Conservation (phyloP, 2,797 vertebrate genomes). For the Labeo calbasu region DNA sequence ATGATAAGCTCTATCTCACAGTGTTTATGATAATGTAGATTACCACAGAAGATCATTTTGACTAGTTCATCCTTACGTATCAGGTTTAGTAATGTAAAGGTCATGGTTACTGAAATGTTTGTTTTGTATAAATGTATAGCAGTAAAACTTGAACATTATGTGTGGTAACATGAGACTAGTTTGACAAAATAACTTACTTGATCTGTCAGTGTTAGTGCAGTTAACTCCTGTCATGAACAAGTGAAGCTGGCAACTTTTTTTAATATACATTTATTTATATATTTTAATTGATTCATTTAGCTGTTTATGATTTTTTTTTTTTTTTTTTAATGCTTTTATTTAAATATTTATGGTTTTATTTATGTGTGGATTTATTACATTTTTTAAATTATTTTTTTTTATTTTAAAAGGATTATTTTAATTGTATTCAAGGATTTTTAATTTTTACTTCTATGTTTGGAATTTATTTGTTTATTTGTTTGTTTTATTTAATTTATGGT, state of each 20-base stretch:
- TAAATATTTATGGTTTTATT: not conserved
- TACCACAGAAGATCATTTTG: not conserved
- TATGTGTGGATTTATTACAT: no score
- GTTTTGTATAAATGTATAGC: not conserved
- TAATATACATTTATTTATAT: not conserved
- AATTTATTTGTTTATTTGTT: no score
- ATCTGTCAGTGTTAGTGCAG: not conserved
- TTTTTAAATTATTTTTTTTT: no score
- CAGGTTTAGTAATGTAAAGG: not conserved
- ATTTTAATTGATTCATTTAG: not conserved
- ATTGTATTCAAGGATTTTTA: no score
- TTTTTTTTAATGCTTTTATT: not conserved
- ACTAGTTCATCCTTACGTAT: not conserved
- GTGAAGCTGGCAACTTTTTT: not conserved
- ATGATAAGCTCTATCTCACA: not conserved
- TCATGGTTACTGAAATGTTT: not conserved
- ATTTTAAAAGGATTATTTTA: no score
- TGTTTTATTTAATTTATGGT: no score
- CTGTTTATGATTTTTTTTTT: not conserved
- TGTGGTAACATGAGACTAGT: not conserved
- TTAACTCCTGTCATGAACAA: not conserved
- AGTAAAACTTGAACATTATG: not conserved
- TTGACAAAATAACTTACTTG: not conserved
- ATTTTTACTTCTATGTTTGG: no score
- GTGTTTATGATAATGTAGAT: not conserved